Conservation (phyloP, 2,888 invertebrate genomes). For the Biston betularia region DNA sequence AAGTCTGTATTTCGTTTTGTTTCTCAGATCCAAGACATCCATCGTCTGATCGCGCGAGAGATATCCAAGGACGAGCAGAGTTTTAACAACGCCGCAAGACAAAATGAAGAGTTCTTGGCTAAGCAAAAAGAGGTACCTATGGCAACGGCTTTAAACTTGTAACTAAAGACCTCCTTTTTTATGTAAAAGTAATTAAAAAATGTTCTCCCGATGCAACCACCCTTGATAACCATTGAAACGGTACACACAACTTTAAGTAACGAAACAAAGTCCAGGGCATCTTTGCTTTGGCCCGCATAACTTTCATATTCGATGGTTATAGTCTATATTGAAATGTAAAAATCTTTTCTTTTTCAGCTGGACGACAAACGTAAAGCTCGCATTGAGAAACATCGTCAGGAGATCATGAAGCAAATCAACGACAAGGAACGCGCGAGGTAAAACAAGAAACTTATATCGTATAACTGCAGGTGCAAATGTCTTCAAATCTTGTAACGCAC, state of each 20-base stretch:
- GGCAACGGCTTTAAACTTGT: background rate
- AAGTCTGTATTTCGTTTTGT: background rate
- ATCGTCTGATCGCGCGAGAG: slow-evolving; percentile 88
- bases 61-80: slow-evolving; percentile 88
- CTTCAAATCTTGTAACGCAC: too few relatives aligned
- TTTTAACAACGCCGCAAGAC: slow-evolving; percentile 85
- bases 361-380: slow-evolving; percentile 82
- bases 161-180: too few relatives aligned
- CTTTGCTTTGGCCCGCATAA: too few relatives aligned
- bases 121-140: slow-evolving; percentile 82
- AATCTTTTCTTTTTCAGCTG: slow-evolving; percentile 60
- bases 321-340: background rate
- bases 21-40: slow-evolving; percentile 84
- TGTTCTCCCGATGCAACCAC: too few relatives aligned
- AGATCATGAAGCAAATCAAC: slow-evolving; percentile 89
- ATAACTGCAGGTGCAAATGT: too few relatives aligned
- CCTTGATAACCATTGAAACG: too few relatives aligned
- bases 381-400: slow-evolving; percentile 85
- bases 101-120: slow-evolving; percentile 82
- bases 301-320: too few relatives aligned
- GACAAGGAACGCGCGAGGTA: slow-evolving; percentile 88
- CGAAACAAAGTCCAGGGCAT: too few relatives aligned
- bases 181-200: too few relatives aligned
- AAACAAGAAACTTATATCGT: background rate
- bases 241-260: too few relatives aligned